phyloP scores from a whole-genome alignment of 2,113 vertebrate species.

The Sporophila hypoxantha region DNA sequence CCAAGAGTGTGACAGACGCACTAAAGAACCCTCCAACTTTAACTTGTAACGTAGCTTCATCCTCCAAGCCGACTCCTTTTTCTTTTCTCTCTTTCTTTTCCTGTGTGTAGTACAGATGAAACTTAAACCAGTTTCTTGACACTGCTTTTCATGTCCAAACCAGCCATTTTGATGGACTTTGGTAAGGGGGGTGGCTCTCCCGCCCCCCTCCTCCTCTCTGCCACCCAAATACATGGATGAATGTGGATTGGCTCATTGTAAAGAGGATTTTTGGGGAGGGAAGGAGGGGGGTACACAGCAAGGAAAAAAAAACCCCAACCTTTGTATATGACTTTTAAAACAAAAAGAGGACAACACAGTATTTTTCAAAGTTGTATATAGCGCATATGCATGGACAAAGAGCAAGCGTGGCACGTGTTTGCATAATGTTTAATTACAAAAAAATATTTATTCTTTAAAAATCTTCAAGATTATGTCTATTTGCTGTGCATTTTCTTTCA shows the following conservation, averaged over 20 bases:
- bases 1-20: slow-evolving; percentile 83
- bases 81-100: slow-evolving; percentile 71
- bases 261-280: slow-evolving; percentile 61
- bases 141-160: slow-evolving; percentile 88
- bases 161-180: slow-evolving; percentile 83
- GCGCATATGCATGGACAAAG: slow-evolving; percentile 96
- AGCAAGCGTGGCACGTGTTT: slow-evolving; percentile 98
- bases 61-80: slow-evolving; percentile 73
- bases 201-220: slow-evolving; percentile 23
- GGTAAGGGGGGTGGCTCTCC: slow-evolving; percentile 50
- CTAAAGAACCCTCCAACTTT: slow-evolving; percentile 80
- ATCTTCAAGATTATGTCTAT: slow-evolving; percentile 89
- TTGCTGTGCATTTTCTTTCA: slow-evolving; percentile 85
- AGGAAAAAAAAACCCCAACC: slow-evolving; percentile 46
- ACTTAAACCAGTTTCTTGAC: slow-evolving; percentile 77
- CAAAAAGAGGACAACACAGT: slow-evolving; percentile 85
- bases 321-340: slow-evolving; percentile 88
- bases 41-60: slow-evolving; percentile 90
- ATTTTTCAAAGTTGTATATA: slow-evolving; percentile 99
- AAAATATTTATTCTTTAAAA: slow-evolving; percentile 99
- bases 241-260: slow-evolving; percentile 79
- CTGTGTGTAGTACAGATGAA: slow-evolving; percentile 79
- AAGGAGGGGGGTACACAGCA: slow-evolving; percentile 41
- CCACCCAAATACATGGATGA: slow-evolving; percentile 60
- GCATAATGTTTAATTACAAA: slow-evolving; percentile 96